These are phyloP conservation scores for Eptatretus burgeri DNA, from an alignment of 2,113 vertebrate genomes.

Conservation along the genomic window DNA sequence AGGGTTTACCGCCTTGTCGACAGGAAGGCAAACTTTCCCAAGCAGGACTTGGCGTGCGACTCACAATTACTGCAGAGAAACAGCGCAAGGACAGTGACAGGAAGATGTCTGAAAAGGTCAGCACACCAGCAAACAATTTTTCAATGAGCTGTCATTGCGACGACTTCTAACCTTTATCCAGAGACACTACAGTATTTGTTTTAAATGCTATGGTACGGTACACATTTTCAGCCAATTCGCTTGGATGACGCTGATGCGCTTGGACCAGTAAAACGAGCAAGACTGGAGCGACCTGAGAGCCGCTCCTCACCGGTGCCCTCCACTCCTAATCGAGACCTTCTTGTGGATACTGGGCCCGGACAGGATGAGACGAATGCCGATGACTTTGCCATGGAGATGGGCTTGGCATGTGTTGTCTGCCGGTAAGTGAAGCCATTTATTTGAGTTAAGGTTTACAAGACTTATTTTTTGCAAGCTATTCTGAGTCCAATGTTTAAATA, in stretches of 20 bases:
- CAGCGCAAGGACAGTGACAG: too few relatives aligned
- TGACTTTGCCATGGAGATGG: constrained; percentile 98
- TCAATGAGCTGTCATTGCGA: background rate
- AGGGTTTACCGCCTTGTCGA: too few relatives aligned
- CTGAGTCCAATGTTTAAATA: too few relatives aligned
- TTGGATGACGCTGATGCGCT: constrained; percentile 29
- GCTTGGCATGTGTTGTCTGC: constrained; percentile 78
- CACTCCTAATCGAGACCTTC: constrained; percentile 48
- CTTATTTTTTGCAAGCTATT: too few relatives aligned
- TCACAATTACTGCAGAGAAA: too few relatives aligned
- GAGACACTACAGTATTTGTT: background rate
- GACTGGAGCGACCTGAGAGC: constrained; percentile 49
- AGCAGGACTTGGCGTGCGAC: too few relatives aligned
- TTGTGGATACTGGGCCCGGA: constrained; percentile 9
- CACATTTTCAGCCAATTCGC: constrained; percentile 22
- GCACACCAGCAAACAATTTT: background rate
- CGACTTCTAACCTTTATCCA: background rate
- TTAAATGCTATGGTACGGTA: background rate
- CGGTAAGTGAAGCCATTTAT: constrained; percentile 20
- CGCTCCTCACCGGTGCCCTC: constrained; percentile 53
- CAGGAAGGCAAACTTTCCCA: too few relatives aligned
- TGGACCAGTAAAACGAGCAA: constrained; percentile 54
- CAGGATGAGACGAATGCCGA: constrained; percentile 69
- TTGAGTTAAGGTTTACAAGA: too few relatives aligned
- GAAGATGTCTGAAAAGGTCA: background rate